phyloP scores from a whole-genome alignment of 1,140 invertebrate genomes.

The Ceratitis capitata region DNA sequence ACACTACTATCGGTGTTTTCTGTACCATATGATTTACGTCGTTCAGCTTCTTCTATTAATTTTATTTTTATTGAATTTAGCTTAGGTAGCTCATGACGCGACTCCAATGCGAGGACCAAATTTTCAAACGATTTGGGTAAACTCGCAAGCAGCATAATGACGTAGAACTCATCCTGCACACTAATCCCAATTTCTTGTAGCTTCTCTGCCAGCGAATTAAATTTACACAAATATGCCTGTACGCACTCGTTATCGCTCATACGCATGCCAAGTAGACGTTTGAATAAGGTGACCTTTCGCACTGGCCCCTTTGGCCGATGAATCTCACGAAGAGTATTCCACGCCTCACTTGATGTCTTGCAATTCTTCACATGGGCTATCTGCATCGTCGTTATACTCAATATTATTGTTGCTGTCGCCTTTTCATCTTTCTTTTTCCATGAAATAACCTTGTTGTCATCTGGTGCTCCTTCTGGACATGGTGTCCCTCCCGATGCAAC shows the following conservation, averaged over 20 bases:
- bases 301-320: slow-evolving; percentile 43
- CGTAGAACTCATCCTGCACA: slow-evolving; percentile 42
- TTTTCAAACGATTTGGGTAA: no score
- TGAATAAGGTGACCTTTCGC: slow-evolving; percentile 41
- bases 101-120: slow-evolving; percentile 60
- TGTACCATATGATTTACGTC: not conserved
- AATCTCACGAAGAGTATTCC: no score
- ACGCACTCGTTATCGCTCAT: slow-evolving; percentile 26
- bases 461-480: not conserved
- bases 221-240: slow-evolving; percentile 7
- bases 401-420: slow-evolving; percentile 27
- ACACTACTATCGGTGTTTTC: not conserved
- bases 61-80: slow-evolving; percentile 43
- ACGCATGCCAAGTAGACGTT: slow-evolving; percentile 36
- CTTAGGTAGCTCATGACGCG: not conserved
- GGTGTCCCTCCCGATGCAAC: not conserved
- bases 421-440: slow-evolving; percentile 23
- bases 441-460: not conserved
- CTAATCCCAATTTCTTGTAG: slow-evolving; percentile 41
- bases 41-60: not conserved
- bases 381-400: slow-evolving; percentile 24
- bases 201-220: slow-evolving; percentile 39
- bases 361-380: slow-evolving; percentile 39
- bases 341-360: not conserved
- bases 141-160: no score